phyloP scores from a whole-genome alignment of 2,113 vertebrate genomes.

The Psettodes erumei region DNA sequence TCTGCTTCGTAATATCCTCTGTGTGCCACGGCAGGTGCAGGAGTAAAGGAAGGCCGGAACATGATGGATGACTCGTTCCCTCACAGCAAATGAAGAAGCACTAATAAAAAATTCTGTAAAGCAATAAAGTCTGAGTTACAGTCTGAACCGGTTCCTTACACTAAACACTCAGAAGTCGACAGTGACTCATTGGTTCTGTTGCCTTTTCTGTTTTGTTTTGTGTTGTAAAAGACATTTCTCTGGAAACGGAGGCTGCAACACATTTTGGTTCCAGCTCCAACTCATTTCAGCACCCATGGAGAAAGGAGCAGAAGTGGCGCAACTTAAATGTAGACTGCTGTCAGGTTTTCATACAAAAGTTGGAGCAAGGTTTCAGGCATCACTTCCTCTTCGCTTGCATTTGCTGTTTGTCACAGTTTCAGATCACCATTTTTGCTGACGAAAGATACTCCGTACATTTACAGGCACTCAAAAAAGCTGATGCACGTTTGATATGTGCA shows the following conservation, averaged over 20 bases:
- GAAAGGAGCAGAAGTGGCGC: background rate
- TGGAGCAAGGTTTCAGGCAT: background rate
- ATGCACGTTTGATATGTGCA: no score
- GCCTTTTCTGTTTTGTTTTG: background rate
- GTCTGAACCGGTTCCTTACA: constrained; percentile 10
- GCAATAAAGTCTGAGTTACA: constrained; percentile 23
- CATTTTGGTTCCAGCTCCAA: no score
- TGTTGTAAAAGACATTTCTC: constrained; percentile 1
- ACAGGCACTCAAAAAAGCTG: no score
- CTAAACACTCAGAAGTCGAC: constrained; percentile 15
- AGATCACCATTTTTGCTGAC: background rate
- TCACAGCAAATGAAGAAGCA: constrained; percentile 32
- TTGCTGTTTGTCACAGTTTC: no score
- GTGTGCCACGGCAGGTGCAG: constrained; percentile 41
- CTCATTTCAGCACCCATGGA: background rate
- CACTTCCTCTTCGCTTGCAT: no score
- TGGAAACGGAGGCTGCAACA: constrained; percentile 4
- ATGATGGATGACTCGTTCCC: constrained; percentile 60
- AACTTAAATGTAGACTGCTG: background rate
- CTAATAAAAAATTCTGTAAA: constrained; percentile 28
- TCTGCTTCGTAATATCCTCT: constrained; percentile 49
- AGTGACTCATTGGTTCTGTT: background rate
- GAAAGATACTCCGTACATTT: background rate
- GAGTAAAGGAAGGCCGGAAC: constrained; percentile 43
- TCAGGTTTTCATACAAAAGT: background rate